Evolutionary conservation across 2,113 vertebrate species (phyloP), one percentile per base, ranked within the genome.

Genomic region (Labeo catla): DNA sequence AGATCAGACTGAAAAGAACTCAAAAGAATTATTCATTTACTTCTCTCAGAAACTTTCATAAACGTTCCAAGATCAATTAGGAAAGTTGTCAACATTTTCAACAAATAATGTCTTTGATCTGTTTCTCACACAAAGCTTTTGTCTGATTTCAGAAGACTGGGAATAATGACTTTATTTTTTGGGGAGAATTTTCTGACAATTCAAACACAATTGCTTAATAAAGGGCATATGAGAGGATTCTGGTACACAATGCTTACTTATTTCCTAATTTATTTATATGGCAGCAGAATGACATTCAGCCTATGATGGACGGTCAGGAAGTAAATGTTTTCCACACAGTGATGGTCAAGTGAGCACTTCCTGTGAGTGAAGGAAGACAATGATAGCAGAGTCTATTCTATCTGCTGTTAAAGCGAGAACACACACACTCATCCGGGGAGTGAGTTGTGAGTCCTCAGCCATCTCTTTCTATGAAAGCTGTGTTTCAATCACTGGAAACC

Each of bases 361-460:
- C 65, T 73, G 68, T 84, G 13, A 81, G 36, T 39, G 7, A 84
- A 57, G 79, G 89, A 88, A 91, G 89, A 88, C 87, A 87, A 59
- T 70, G 10, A 70, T 65, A 83, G 49, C 81, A 52, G 28, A 63
- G 77, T 80, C 52, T 47, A 83, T 73, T 59, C 68, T 70, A 82
- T 84, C 82, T 73, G 65, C 49, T 6, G 68, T 36, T 84, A 68
- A 84, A 36, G 66, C 21, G 11, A 73, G 82, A 84, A 57, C 82
- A 84, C 82, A 83, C 81, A 74, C 66, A 57, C 81, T n/a, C 65
- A 72, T 52, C 49, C n/a, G 49, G 47, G 47, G 50, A 83, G 49
- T 83, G 66, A 83, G 81, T 28, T 72, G 81, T 83, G 65, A 68
- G 66, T 72, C 81, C 49, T 72, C 47, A 57, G 81, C 81, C 65